Evolutionary conservation across 37 sponge, comb jelly and placozoan species (phyloP), one percentile per base, ranked within the genome.

Genomic region (Haliclona indistincta): DNA sequence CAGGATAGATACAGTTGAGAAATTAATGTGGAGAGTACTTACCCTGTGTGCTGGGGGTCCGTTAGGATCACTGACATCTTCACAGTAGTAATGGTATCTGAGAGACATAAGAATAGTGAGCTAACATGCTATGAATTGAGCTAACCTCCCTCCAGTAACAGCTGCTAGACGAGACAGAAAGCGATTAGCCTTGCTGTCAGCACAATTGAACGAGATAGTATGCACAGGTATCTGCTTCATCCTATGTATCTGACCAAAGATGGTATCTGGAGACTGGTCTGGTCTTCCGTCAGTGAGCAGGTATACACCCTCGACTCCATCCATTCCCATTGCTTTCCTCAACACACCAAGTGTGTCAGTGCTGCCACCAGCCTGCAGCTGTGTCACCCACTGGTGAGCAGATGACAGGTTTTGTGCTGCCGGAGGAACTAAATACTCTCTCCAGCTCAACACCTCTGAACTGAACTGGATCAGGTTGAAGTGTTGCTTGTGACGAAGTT

Each of bases 191-290:
- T 73, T 56, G 43, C 74, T 62, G 80, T 96, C 97, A 10, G 62
- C 82, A 75, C 94, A 93, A 74, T 96, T 93, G 78, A 96, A 96
- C 52, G 94, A 89, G 41, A 96, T 93, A 47, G 94, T 89, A 74
- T 96, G 93, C 7, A 96, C 76, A 25, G 94, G 91, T 4, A 93
- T 62, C 0, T 73, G 84, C 71, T 38, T 63, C 61, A 64, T 56
- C 77, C 82, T 83, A 68, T 87, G 76, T 13, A 93, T 64, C 40
- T 79, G 25, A 7, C 67, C 64, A n/a, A 93, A 62, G 42, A 96
- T 64, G 32, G 41, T 61, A 1, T 83, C 64, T 29, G 73, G 52
- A 7, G 88, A 68, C 83, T 90, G 87, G 60, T 84, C 79, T 65
- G 81, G 81, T 17, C 68, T 76, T 4, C 97, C 97, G 35, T 96